Base-by-base conservation (phyloP, 2,113 vertebrate genomes). In the Tricholaema leucomelas region DNA sequence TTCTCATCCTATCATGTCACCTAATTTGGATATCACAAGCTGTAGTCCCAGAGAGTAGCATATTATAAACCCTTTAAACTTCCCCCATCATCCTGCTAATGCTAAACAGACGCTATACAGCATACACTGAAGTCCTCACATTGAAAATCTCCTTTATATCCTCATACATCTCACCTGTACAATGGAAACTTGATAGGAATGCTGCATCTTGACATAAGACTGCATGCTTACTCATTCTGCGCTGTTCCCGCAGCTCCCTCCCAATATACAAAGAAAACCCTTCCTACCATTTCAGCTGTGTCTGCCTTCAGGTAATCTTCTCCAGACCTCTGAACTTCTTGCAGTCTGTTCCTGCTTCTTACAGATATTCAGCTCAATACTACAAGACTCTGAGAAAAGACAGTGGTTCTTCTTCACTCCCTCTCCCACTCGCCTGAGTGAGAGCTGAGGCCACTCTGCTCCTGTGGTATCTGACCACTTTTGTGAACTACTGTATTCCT, bases 221-320 rank as follows among this genome's bases (percentile, higher is more conserved):
- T 74, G 28, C 70, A 70, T 19, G 15, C 71, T 87, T 67, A 73
- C 91, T 85, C 1, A 0, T 88, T 63, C 67, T 56, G 89, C 85
- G 58, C 75, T 86, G 64, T 82, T 81, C 67, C 81, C 63, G 0
- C 65, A 81, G 88, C 60, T 95, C 86, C 78, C 86, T 96, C 92
- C 87, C 91, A 64, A 36, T 5, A 64, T 2, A 81, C 33, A 88
- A 84, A 69, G 82, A 93, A 94, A 91, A 80, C 80, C 91, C 61
- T 95, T 89, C 87, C 94, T 96, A 88, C 83, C 75, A 87, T 93
- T 89, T 65, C 90, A 76, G 76, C 75, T 89, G 87, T 85, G 80
- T 92, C 75, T 93, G 75, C 69, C 80, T 94, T 92, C 92, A 92
- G 91, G 91, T 61, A 63, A 30, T 78, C 76, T 77, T 56, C 60